phyloP scores from a whole-genome alignment of 1,140 invertebrate genomes.

The Globodera rostochiensis region DNA sequence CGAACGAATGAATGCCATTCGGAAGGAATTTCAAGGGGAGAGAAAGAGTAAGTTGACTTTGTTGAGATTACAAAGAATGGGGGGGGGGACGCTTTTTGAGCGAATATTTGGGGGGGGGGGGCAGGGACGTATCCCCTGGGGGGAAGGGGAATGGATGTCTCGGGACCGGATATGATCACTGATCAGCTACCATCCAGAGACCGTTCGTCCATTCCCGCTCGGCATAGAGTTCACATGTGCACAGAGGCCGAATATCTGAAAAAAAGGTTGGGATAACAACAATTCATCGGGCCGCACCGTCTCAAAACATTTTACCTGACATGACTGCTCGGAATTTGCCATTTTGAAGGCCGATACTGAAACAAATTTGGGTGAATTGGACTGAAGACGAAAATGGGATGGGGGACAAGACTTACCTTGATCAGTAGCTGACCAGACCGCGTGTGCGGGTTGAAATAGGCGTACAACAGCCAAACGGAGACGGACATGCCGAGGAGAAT shows the following conservation, averaged over 20 bases:
- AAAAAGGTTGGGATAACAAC: conserved; percentile 1
- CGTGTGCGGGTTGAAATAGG: conserved; percentile 91
- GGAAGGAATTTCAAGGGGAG: too few species aligned
- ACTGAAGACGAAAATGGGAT: neutral
- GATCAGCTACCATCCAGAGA: too few species aligned
- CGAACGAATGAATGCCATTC: too few species aligned
- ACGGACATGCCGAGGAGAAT: conserved; percentile 72
- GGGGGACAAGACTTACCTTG: conserved; percentile 74
- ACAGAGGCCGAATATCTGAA: conserved; percentile 14
- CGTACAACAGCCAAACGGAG: conserved; percentile 82
- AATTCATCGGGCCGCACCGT: too few species aligned
- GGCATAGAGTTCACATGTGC: conserved; percentile 2
- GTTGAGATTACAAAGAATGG: too few species aligned
- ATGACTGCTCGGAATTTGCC: conserved; percentile 74
- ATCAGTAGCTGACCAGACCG: conserved; percentile 92
- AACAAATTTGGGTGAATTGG: conserved; percentile 60
- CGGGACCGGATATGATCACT: too few species aligned
- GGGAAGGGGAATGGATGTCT: too few species aligned
- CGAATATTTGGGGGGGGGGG: too few species aligned
- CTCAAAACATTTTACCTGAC: conserved; percentile 50
- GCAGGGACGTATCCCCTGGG: too few species aligned
- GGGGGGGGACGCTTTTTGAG: too few species aligned
- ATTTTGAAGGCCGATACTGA: conserved; percentile 89
- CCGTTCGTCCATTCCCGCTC: neutral
- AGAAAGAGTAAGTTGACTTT: too few species aligned